phyloP scores from a whole-genome alignment of 2,797 vertebrate species.

The Sebastes hopkinsi region DNA sequence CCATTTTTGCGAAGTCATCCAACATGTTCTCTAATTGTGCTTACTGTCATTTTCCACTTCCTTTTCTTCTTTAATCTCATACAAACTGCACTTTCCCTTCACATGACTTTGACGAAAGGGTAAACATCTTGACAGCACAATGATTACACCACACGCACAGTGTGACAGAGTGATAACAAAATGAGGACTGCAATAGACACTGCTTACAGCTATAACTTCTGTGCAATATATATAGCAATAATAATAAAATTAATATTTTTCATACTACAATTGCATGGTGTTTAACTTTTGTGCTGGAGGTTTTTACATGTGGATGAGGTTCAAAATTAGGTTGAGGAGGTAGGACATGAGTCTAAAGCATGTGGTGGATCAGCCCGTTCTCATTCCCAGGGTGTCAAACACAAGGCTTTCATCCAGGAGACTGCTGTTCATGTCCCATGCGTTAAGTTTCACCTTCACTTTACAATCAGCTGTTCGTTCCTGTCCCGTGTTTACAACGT shows the following conservation, averaged over 20 bases:
- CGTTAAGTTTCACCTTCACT: no score
- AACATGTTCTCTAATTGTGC: slow-evolving; percentile 32
- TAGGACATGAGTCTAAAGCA: neutral
- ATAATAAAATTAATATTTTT: slow-evolving; percentile 17
- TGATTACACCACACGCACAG: neutral
- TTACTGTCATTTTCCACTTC: slow-evolving; percentile 55
- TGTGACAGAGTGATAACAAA: slow-evolving; percentile 19
- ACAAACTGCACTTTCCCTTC: slow-evolving; percentile 51
- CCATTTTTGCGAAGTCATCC: slow-evolving; percentile 59
- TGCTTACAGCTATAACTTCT: neutral
- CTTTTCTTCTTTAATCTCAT: slow-evolving; percentile 67
- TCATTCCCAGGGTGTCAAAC: no score
- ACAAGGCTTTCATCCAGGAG: no score
- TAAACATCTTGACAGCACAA: slow-evolving; percentile 16
- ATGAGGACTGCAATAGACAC: neutral
- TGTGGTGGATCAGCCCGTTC: no score
- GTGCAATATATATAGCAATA: neutral
- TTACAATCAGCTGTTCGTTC: no score
- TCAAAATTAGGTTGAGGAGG: neutral
- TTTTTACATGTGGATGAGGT: neutral
- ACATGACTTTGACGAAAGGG: neutral
- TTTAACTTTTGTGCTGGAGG: neutral
- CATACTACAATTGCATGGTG: neutral
- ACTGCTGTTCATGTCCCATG: no score
- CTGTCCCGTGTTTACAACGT: no score